A percentile compares a stretch with the other conserved stretches of the same genome.
These are phyloP conservation scores for Clarias gariepinus DNA, from an alignment of 2,113 vertebrate species.

Conservation along the genomic window DNA sequence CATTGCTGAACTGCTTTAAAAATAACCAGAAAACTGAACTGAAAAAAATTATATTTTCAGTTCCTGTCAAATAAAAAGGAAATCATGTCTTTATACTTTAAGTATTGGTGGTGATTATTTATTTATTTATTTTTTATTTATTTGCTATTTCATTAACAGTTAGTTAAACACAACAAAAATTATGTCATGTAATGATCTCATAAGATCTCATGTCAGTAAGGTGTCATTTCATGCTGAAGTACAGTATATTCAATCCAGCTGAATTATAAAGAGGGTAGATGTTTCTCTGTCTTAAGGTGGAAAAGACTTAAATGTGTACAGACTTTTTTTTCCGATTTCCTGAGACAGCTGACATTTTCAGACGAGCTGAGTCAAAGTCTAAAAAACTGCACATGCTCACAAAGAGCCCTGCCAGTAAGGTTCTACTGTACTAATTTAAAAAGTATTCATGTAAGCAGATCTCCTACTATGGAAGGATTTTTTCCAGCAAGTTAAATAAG, in stretches of 20 bases:
- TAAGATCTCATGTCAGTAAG: background rate
- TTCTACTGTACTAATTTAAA: background rate
- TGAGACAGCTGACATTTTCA: slow-evolving; percentile 19
- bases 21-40: background rate
- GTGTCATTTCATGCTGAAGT: slow-evolving; percentile 42
- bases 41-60: background rate
- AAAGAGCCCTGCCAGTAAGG: background rate
- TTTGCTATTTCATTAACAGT: background rate
- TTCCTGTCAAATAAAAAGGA: background rate
- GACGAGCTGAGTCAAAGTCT: slow-evolving; percentile 7
- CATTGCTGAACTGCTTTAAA: background rate
- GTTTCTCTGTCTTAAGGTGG: slow-evolving; percentile 10
- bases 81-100: background rate
- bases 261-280: slow-evolving; percentile 21
- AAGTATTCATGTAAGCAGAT: slow-evolving; percentile 26
- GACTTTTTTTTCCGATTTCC: background rate
- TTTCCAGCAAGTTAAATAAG: background rate
- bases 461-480: slow-evolving; percentile 7
- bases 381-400: slow-evolving; percentile 1
- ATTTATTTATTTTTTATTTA: background rate
- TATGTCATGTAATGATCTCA: slow-evolving; percentile 30
- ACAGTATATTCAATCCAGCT: slow-evolving; percentile 26
- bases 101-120: background rate
- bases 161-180: slow-evolving; percentile 44
- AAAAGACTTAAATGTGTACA: background rate